These are phyloP conservation scores for Macrosteles quadrilineatus DNA, from an alignment of 1,140 invertebrate genomes.

Conservation along the genomic window DNA sequence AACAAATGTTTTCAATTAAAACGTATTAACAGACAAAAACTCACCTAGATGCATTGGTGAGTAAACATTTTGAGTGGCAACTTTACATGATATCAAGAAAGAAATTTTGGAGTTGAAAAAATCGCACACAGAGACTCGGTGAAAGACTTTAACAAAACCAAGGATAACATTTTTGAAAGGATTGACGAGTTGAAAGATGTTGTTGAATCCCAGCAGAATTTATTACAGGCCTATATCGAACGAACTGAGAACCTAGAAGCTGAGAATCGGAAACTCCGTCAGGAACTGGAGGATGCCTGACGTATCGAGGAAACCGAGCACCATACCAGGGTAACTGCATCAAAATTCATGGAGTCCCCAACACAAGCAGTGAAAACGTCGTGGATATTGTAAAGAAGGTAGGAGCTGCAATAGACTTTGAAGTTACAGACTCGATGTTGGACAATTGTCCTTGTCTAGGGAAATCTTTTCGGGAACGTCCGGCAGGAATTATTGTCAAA, in stretches of 20 bases:
- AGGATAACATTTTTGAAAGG: not conserved
- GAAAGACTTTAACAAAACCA: not conserved
- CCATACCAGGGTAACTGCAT: constrained; percentile 12
- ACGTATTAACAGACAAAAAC: not conserved
- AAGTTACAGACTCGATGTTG: not conserved
- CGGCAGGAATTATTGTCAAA: constrained; percentile 22
- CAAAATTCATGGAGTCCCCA: constrained; percentile 22
- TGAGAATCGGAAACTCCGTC: constrained; percentile 1
- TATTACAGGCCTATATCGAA: no score
- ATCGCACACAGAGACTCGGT: not conserved
- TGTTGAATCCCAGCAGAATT: no score
- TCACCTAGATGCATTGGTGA: not conserved
- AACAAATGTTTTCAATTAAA: not conserved
- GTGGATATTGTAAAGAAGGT: constrained; percentile 3
- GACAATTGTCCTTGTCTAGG: constrained; percentile 19
- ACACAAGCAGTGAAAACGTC: constrained; percentile 1
- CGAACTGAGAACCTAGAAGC: not conserved
- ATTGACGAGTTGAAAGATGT: no score
- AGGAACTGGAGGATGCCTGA: not conserved
- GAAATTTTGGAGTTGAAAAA: not conserved
- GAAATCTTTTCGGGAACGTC: not conserved
- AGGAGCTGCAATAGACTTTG: not conserved
- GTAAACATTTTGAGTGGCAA: not conserved
- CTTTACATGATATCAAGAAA: not conserved
- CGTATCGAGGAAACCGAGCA: constrained; percentile 14